A percentile compares a stretch with the other conserved stretches of the same genome.
Conservation (phyloP, 2,797 vertebrate species). For the Steatocranus sp. region DNA sequence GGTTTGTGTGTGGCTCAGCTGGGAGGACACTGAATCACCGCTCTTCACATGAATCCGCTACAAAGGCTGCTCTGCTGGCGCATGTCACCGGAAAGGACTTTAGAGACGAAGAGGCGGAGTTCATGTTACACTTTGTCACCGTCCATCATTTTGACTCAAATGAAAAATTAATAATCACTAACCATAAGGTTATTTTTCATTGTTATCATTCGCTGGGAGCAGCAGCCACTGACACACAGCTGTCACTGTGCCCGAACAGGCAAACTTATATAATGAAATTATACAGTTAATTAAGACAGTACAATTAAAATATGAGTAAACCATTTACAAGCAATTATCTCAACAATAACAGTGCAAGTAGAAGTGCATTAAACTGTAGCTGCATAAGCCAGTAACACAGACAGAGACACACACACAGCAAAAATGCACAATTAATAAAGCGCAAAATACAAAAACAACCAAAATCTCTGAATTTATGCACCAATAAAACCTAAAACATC, state of each 20-base stretch:
- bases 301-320: not conserved
- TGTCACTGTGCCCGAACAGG: not conserved
- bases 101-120: not conserved
- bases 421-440: not conserved
- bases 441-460: not conserved
- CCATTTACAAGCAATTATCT: not conserved
- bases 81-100: not conserved
- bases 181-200: not conserved
- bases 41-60: not conserved
- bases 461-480: not conserved
- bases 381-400: not conserved
- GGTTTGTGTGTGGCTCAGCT: constrained; percentile 30
- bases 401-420: not conserved
- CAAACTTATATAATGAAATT: not conserved
- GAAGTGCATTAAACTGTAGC: not conserved
- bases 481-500: not conserved
- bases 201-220: not conserved
- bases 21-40: not conserved
- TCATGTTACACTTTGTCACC: not conserved
- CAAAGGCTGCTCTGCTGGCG: not conserved
- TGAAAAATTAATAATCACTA: not conserved
- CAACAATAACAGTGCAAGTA: not conserved
- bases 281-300: not conserved
- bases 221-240: not conserved
- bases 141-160: not conserved